Base-by-base conservation (phyloP, 2,888 invertebrate species). In the Tricholauxania praeusta region DNA sequence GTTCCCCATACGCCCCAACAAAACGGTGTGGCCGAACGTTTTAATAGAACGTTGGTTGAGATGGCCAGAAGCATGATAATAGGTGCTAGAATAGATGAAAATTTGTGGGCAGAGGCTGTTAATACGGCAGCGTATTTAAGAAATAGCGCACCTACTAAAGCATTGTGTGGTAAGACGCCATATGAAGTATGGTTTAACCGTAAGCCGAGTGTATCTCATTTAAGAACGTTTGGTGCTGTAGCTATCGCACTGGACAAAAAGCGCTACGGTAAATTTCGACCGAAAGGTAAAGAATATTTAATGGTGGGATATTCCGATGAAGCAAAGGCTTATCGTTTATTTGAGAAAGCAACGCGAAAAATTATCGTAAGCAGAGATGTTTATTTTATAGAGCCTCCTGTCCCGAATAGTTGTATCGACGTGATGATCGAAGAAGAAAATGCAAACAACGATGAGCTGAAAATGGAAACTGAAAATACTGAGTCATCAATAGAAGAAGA, bases 41-140 rank as follows among this genome's bases (percentile, higher is more conserved):
- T 71, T 6, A 77, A 78, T 28, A 55, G 75, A 39, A 75, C 78
- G 7, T 72, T 78, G 12, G 72, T 82, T 22, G 81, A 83, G 48
- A 76, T 78, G 70, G 82, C 81, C 7, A 74, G 82, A 22, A 74
- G 79, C 47, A 79, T 85, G 78, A 49, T 85, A 52, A 17, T 76
- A 1, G 73, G 78, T 32, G 70, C 78, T 49, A 75, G 71, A 12
- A 60, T 82, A 22, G 76, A 17, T 79, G 81, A 74, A 63, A 39
- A 73, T 28, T 73, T 79, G 28, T 80, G 80, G 72, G 79, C 73
- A 39, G 77, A 78, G 19, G 78, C 77, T 15, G 49, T 75, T n/a
- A 72, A 71, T 4, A 79, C 77, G 28, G 74, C 78, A 19, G 75
- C 71, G 8, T 79, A 77, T 71, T 52, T 76, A 39, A 52, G 76